Conservation (phyloP, 2,888 invertebrate species). For the Apodemia duryi region DNA sequence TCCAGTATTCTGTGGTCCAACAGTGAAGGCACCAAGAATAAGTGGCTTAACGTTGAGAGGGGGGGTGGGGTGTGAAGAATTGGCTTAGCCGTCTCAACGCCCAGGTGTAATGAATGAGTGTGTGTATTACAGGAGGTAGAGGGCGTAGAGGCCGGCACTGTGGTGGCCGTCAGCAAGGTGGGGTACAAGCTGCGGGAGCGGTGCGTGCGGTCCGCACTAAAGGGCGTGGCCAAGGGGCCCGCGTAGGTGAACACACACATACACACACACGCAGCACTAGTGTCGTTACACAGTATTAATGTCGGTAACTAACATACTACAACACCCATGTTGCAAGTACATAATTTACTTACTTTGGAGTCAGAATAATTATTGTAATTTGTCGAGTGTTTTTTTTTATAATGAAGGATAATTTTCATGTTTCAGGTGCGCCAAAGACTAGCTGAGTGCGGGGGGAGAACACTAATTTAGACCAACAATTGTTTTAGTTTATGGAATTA, state of each 20-base stretch:
- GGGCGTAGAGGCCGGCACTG: conserved; percentile 90
- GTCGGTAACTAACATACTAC: too few relatives aligned
- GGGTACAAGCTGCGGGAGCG: conserved; percentile 85
- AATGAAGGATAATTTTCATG: neutral
- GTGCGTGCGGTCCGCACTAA: too few relatives aligned
- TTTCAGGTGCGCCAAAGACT: conserved; percentile 3
- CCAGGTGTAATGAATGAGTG: neutral
- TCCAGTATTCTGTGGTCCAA: too few relatives aligned
- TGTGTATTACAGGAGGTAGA: conserved; percentile 78
- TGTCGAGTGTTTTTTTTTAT: too few relatives aligned
- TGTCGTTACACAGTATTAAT: too few relatives aligned
- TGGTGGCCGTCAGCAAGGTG: conserved; percentile 95
- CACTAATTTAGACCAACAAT: conserved; percentile 1
- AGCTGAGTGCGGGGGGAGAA: neutral
- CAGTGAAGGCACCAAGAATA: too few relatives aligned
- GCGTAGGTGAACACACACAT: conserved; percentile 23
- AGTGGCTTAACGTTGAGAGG: neutral
- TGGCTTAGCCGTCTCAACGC: neutral
- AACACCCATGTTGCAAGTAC: too few relatives aligned
- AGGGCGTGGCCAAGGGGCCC: neutral
- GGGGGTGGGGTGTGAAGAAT: neutral
- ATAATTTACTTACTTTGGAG: too few relatives aligned
- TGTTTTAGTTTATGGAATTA: conserved; percentile 10
- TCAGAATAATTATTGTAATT: too few relatives aligned
- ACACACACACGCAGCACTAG: neutral